Conservation (phyloP, 2,888 invertebrate species). For the Melanargia galathea region DNA sequence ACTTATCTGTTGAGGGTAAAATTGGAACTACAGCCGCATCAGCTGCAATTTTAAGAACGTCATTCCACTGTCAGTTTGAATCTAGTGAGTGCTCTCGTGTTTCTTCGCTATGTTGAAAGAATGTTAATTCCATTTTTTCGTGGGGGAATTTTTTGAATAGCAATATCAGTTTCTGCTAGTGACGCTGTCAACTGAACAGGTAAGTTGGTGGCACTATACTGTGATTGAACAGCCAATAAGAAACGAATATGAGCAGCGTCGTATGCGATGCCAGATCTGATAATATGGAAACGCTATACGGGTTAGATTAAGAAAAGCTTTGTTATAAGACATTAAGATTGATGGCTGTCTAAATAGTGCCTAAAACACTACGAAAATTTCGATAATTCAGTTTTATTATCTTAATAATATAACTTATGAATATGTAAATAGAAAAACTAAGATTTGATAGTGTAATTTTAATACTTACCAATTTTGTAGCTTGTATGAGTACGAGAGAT, state of each 20-base stretch:
- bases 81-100: no score
- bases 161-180: no score
- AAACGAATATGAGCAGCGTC: background rate
- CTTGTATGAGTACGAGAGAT: slow-evolving; percentile 63
- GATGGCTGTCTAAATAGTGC: slow-evolving; percentile 83
- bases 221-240: no score
- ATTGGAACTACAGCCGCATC: no score
- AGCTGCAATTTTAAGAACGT: no score
- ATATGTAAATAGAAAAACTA: slow-evolving; percentile 67
- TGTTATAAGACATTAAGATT: slow-evolving; percentile 78
- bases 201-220: no score
- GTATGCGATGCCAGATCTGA: background rate
- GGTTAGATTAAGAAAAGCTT: slow-evolving; percentile 72
- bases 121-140: no score
- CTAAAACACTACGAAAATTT: slow-evolving; percentile 82
- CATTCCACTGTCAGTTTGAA: no score
- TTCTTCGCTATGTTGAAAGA: no score
- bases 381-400: slow-evolving; percentile 79
- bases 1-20: no score
- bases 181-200: no score
- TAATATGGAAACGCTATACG: slow-evolving; percentile 35
- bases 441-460: slow-evolving; percentile 65
- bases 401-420: slow-evolving; percentile 64
- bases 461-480: slow-evolving; percentile 61
- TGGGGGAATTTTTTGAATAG: no score